Percentiles rank a stretch among this genome's conserved stretches.
Evolutionary conservation across 2,797 vertebrate species (phyloP).

Genomic region (Tokudaia tokunoshimensis): DNA sequence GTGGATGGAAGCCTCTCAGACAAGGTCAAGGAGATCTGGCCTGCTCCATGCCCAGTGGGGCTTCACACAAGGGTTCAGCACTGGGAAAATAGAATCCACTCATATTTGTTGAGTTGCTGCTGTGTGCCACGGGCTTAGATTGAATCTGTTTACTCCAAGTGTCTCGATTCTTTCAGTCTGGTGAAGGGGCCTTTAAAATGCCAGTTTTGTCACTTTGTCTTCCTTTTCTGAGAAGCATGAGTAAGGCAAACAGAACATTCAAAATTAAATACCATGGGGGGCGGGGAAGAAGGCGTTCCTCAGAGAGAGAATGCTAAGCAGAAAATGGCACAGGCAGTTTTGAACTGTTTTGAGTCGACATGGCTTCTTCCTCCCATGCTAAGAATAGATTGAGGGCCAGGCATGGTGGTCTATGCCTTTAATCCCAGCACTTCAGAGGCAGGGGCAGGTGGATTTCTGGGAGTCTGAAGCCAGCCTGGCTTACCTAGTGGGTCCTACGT

Average conservation of each 20-base stretch:
- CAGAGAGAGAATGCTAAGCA: neutral
- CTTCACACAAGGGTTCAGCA: neutral
- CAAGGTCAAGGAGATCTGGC: neutral
- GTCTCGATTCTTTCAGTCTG: accelerated
- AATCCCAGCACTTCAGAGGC: neutral
- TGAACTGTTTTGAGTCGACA: neutral
- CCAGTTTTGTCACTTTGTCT: neutral
- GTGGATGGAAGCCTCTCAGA: neutral
- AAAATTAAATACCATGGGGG: neutral
- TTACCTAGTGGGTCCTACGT: neutral
- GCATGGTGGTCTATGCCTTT: neutral
- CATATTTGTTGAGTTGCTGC: too few species aligned
- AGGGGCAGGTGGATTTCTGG: neutral
- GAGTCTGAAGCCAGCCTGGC: neutral
- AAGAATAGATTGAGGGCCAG: neutral
- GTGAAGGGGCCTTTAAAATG: neutral
- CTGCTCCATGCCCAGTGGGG: neutral
- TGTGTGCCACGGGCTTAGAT: neutral
- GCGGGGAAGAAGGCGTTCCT: neutral
- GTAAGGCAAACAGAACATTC: neutral
- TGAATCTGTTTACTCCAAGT: neutral
- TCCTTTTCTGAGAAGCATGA: neutral
- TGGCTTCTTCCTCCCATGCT: neutral
- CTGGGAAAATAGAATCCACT: neutral
- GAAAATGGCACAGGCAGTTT: neutral